Base-by-base conservation (phyloP, 1,140 invertebrate species). In the Polyergus mexicanus region DNA sequence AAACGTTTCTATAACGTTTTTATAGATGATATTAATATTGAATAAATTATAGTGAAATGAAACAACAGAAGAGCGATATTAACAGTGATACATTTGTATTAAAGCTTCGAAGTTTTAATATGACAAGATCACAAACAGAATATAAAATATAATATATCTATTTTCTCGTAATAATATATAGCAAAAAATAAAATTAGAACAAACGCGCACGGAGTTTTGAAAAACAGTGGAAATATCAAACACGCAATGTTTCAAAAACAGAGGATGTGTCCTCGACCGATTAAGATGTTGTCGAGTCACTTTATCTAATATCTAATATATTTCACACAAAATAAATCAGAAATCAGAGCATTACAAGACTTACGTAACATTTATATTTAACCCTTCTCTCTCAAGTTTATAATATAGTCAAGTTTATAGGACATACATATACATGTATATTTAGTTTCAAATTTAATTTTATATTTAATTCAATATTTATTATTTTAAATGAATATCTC, bases 351-450 rank as follows among this genome's bases (percentile, higher is more conserved):
- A 51, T 56, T 19, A 25, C 11, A 75, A 58, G n/a, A 19, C 19
- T 56, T 35, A 38, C 13, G 16, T 28, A 41, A 41, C 8, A 28
- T 41, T 62, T 38, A 41, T 60, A 75, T 41, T 60, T 63, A 63
- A 28, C 25, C 16, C 16, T 51, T 51, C 16, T 51, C 13, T 32
- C 32, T 32, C 32, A 32, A 19, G 4, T 5, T 63, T 32, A 63
- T 25, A 19, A 28, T 16, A 32, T 25, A 63, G 16, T 19, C 47
- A 25, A 25, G 4, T 25, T 58, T 28, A 35, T 60, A 75, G 25
- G 41, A 75, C 47, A 51, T 51, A 75, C 47, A 51, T 51, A 19
- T 51, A 51, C 62, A 62, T 76, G 44, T 13, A 76, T 13, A 2
- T n/a, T 6, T 10, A 7, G 25, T 74, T 19, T 62, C 1, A 16